These are phyloP conservation scores for Peromyscus aztecus DNA, from an alignment of 2,797 vertebrate genomes.

Conservation along the genomic window DNA sequence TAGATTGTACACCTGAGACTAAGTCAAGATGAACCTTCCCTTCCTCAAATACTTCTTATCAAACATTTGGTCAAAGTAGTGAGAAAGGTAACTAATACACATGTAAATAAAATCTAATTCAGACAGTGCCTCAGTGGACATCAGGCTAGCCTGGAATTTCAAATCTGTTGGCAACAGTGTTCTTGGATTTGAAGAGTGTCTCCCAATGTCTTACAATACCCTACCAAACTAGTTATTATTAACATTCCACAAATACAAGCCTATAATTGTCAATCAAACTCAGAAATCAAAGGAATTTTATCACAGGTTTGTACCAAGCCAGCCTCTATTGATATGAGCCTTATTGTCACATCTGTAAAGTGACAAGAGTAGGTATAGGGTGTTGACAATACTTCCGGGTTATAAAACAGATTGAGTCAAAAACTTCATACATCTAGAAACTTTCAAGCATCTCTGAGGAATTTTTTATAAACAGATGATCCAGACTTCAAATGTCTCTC, in stretches of 20 bases:
- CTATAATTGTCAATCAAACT: not conserved
- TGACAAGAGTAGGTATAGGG: not conserved
- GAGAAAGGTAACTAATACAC: not conserved
- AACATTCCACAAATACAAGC: not conserved
- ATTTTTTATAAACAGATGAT: not conserved
- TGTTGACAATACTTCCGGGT: not conserved
- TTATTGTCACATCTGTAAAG: not conserved
- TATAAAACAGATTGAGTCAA: not conserved
- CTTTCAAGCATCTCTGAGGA: not conserved
- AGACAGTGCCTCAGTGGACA: not conserved
- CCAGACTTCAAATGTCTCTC: not conserved
- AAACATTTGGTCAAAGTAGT: not conserved
- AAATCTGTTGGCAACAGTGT: not conserved
- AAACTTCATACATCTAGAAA: not conserved
- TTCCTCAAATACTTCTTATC: too few species aligned
- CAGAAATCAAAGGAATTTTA: not conserved
- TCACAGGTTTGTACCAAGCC: not conserved
- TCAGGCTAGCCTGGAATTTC: not conserved
- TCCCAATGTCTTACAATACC: not conserved
- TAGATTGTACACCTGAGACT: not conserved
- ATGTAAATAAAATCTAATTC: not conserved
- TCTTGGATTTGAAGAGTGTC: not conserved
- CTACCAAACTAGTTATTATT: not conserved
- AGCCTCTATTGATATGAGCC: not conserved
- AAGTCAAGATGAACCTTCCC: not conserved